Base-by-base conservation (phyloP, 2,797 vertebrate species). In the Xenops minutus region DNA sequence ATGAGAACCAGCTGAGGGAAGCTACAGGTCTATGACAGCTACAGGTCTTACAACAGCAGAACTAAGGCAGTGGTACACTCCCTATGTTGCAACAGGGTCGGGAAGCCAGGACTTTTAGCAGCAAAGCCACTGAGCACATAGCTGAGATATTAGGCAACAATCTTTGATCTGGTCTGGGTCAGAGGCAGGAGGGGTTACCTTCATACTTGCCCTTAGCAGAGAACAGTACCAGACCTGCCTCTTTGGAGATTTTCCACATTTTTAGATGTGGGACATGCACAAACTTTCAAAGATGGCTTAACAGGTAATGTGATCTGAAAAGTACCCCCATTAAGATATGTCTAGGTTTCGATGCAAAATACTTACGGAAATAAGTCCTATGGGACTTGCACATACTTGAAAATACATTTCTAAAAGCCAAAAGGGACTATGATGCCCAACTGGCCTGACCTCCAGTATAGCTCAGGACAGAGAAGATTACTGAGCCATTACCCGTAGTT, bases 31-130 rank as follows among this genome's bases (percentile, higher is more conserved):
- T 41, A 7, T 52, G 29, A 52, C 29, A 89, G 37, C 13, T n/a
- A 34, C 26, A 36, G 34, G 37, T 44, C 18, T 43, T 43, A 14
- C 3, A 37, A 68, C 17, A 63, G 61, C n/a, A 80, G 61, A 77
- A 36, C 32, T 16, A 36, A 63, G 52, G 39, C 44, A 62, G 16
- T 29, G 52, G 29, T 16, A 63, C 11, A 39, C 17, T 71, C 20
- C 18, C 12, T 1, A 1, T 6, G 13, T 2, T 4, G 13, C 46
- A 30, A 48, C 12, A 52, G 64, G 22, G 20, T 14, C 2, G 2
- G 67, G 49, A 52, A 86, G 23, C 26, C 3, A 1, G 52, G n/a
- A 80, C 10, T 49, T 27, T 23, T 6, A 77, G 39, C 61, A 91
- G 54, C 27, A 48, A 23, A 21, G n/a, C 56, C 74, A 29, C 69